A percentile compares a stretch with the other conserved stretches of the same genome.
Evolutionary conservation across 2,797 vertebrate genomes (phyloP).

Genomic region (Xerus rutilus): DNA sequence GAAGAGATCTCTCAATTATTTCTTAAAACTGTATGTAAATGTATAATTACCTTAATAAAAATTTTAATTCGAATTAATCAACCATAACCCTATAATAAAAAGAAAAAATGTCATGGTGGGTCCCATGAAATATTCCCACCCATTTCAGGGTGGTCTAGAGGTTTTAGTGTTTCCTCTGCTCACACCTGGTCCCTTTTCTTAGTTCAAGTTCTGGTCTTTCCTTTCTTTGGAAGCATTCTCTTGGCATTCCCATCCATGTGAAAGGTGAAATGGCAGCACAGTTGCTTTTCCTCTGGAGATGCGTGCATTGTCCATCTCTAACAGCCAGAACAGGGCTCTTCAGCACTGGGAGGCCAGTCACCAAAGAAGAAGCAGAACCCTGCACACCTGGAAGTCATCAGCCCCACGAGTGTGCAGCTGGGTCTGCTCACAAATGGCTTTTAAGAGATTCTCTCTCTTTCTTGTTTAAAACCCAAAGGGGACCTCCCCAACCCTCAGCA

Average conservation of each 20-base stretch:
- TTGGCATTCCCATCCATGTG: background rate
- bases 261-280: background rate
- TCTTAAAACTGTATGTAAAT: background rate
- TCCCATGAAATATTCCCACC: background rate
- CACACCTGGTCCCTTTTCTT: background rate
- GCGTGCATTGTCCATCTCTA: background rate
- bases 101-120: background rate
- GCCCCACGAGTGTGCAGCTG: background rate
- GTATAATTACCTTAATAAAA: background rate
- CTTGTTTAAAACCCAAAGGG: background rate
- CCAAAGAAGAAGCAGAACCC: rapidly evolving
- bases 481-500: background rate
- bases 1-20: background rate
- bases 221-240: background rate
- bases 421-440: background rate
- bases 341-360: background rate
- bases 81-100: background rate
- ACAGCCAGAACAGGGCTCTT: background rate
- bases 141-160: rapidly evolving
- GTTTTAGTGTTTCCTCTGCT: background rate
- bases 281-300: background rate
- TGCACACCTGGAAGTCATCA: background rate
- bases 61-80: background rate
- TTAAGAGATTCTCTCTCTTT: background rate
- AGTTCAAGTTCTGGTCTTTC: background rate